Evolutionary conservation across 1,140 invertebrate genomes (phyloP), one percentile per base, ranked within the genome.

Genomic region (Camponotus vicinus): DNA sequence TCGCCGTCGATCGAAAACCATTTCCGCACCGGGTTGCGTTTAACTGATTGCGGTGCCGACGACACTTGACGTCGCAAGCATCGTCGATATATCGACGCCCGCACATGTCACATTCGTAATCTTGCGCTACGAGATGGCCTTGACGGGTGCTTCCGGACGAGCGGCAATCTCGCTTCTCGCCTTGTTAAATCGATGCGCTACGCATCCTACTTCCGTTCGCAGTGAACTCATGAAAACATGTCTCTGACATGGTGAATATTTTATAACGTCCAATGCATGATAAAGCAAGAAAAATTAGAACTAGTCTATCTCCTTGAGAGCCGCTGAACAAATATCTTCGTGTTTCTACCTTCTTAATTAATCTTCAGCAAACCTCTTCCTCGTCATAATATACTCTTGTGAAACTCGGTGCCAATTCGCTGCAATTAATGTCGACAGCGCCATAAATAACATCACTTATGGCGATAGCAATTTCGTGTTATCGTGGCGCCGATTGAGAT

Each of bases 1-100:
- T 52, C 49, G 75, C 77, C 87, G 66, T 88, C 91, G 91, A 93
- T 93, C 90, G 87, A 83, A 90, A 88, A 91, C 88, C 27, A 87
- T 92, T 90, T 83, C 88, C 63, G 76, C 79, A 86, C 40, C 45
- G 34, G 49, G 37, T 59, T 88, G 83, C 78, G 88, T 85, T 88
- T 88, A 90, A 90, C 89, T 88, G 88, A 85, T 86, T 85, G 71
- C 76, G 83, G 88, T 34, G 83, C 67, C 40, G 76, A 27, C 67
- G 82, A 77, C 82, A 63, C 78, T 87, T 88, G 9, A n/a, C 42
- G n/a, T 71, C 55, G 45, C 42, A 27, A 69, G 42, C 63, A 40
- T 15, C 55, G 27, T 32, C 77, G 45, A 69, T 80, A 69, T 69
- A 80, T 80, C 64, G 70, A 80, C 32, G 8, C 0, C 11, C 76